phyloP scores from a whole-genome alignment of 2,888 invertebrate species.

The Scaptomyza parva region DNA sequence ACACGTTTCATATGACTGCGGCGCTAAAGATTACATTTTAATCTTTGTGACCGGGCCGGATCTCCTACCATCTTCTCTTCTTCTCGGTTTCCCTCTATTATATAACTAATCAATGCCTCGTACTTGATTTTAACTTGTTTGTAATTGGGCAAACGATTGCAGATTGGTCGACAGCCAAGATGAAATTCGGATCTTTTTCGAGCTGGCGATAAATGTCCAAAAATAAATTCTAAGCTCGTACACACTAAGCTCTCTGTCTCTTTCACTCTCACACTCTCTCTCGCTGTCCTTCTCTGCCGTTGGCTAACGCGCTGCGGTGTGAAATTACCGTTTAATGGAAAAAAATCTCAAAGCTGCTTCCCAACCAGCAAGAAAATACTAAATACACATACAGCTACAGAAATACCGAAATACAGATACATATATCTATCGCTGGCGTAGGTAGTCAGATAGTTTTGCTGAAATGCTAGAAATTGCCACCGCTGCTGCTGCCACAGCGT shows the following conservation, averaged over 20 bases:
- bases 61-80: conserved; percentile 6
- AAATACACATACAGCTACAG: conserved; percentile 15
- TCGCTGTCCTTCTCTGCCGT: conserved; percentile 7
- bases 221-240: conserved; percentile 74
- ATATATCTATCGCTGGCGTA: conserved; percentile 55
- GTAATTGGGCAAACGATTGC: conserved; percentile 74
- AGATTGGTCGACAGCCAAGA: conserved; percentile 56
- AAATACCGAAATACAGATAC: conserved; percentile 24
- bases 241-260: conserved; percentile 25
- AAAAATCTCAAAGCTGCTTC: conserved; percentile 39
- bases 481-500: conserved; percentile 62
- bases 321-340: conserved; percentile 80
- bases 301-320: conserved; percentile 58
- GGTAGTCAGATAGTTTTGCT: conserved; percentile 76
- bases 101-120: conserved; percentile 77
- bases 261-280: conserved; percentile 4
- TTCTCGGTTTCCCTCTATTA: background rate
- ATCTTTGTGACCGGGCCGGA: conserved; percentile 52
- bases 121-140: conserved; percentile 81
- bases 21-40: conserved; percentile 80
- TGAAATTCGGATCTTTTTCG: conserved; percentile 33
- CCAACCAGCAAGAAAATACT: conserved; percentile 17
- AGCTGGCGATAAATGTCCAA: conserved; percentile 71
- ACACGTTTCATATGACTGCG: conserved; percentile 78
- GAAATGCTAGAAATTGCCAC: conserved; percentile 80